Percentiles rank a stretch among this genome's conserved stretches.
Conservation (phyloP, 2,113 vertebrate species). For the Hiodon tergisus region DNA sequence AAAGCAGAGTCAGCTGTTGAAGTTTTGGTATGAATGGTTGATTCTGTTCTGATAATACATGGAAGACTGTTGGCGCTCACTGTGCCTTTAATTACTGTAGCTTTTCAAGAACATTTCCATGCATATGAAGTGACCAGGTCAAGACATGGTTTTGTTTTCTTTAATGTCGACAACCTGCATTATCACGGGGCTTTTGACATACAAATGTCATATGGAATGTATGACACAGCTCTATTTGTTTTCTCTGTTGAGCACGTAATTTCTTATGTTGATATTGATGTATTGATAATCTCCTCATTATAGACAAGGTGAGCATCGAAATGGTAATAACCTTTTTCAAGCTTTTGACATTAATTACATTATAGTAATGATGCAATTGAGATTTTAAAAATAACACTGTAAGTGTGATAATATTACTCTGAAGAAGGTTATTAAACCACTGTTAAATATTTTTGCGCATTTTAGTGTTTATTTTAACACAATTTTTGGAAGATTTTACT, state of each 20-base stretch:
- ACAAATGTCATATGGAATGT: constrained; percentile 26
- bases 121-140: constrained; percentile 24
- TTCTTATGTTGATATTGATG: constrained; percentile 20
- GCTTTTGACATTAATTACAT: not conserved
- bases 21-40: constrained; percentile 20
- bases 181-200: constrained; percentile 27
- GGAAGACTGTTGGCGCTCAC: constrained; percentile 13
- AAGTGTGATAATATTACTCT: not conserved
- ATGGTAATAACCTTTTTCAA: not conserved
- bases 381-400: not conserved
- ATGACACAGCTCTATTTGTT: constrained; percentile 19
- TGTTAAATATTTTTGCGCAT: constrained; percentile 1
- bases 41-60: constrained; percentile 20
- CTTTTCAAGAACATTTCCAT: constrained; percentile 33
- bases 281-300: constrained; percentile 8
- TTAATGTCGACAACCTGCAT: constrained; percentile 23
- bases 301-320: not conserved
- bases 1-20: constrained; percentile 18
- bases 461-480: not conserved
- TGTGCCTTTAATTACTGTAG: constrained; percentile 26
- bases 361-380: not conserved
- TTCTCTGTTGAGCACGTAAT: constrained; percentile 26
- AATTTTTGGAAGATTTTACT: constrained; percentile 4
- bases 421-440: not conserved
- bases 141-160: constrained; percentile 19